A percentile compares a stretch with the other conserved stretches of the same genome.
These are phyloP conservation scores for Eristalinus aeneus DNA, from an alignment of 2,888 invertebrate genomes.

Conservation along the genomic window DNA sequence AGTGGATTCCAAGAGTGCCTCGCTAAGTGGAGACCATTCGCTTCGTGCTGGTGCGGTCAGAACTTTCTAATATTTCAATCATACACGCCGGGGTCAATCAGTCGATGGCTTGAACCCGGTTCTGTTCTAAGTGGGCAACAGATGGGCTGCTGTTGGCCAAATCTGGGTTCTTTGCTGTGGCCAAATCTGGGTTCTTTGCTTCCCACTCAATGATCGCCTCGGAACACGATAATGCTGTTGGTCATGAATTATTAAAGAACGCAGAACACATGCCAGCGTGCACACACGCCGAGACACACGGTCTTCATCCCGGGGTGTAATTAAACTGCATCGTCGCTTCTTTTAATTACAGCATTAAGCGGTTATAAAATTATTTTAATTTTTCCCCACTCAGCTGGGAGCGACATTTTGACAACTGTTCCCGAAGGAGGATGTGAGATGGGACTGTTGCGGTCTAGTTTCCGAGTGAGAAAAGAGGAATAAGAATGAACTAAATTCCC, in stretches of 20 bases:
- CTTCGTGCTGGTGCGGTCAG: constrained; percentile 28
- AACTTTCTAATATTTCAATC: constrained; percentile 65
- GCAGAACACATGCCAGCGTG: not conserved
- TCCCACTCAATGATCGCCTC: constrained; percentile 19
- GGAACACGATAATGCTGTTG: not conserved
- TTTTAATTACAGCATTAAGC: constrained; percentile 61
- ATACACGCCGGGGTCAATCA: constrained; percentile 35
- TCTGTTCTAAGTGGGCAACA: constrained; percentile 11
- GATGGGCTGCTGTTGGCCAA: not conserved
- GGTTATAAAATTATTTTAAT: constrained; percentile 46
- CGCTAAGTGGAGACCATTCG: constrained; percentile 23
- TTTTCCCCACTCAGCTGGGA: not conserved
- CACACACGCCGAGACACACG: not conserved
- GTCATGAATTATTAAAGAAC: constrained; percentile 54
- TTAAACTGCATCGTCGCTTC: constrained; percentile 30
- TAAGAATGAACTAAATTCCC: not conserved
- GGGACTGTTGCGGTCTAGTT: constrained; percentile 29
- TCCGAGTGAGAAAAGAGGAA: constrained; percentile 1
- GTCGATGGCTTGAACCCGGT: constrained; percentile 15
- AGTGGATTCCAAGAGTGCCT: constrained; percentile 27
- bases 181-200: constrained; percentile 15
- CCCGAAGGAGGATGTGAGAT: constrained; percentile 7
- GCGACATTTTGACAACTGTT: constrained; percentile 19
- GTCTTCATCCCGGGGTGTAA: not conserved
- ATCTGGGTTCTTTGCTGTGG: constrained; percentile 19